phyloP scores from a whole-genome alignment of 2,888 invertebrate genomes.

The Boloria euphrosyne region DNA sequence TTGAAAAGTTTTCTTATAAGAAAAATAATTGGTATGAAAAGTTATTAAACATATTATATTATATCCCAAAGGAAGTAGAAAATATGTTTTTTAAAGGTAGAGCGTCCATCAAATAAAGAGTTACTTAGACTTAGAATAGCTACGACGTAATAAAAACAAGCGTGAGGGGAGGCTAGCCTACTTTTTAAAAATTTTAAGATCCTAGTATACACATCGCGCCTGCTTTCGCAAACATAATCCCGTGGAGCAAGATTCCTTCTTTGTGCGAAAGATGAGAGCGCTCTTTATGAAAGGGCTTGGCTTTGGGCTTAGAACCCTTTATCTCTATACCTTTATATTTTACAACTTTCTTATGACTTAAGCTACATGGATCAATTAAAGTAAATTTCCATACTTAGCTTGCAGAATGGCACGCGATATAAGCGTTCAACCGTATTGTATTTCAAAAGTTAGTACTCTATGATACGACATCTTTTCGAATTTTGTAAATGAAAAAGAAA shows the following conservation, averaged over 20 bases:
- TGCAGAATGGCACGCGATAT: neutral
- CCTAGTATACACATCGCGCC: slow-evolving; percentile 14
- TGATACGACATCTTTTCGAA: no score
- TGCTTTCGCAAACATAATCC: slow-evolving; percentile 23
- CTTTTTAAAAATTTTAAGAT: slow-evolving; percentile 7
- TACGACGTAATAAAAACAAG: neutral
- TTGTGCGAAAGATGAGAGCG: slow-evolving; percentile 10
- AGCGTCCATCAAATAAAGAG: no score
- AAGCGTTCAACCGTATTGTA: no score
- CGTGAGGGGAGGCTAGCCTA: slow-evolving; percentile 2
- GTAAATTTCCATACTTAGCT: neutral
- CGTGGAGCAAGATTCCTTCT: slow-evolving; percentile 6
- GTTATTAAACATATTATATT: no score
- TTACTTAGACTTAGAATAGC: neutral
- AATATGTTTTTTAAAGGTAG: no score
- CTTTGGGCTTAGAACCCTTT: neutral
- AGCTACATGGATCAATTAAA: neutral
- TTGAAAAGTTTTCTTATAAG: no score
- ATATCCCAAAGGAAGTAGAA: no score
- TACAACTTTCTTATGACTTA: neutral
- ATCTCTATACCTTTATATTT: slow-evolving; percentile 5
- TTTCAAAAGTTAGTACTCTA: no score
- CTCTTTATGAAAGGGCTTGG: slow-evolving; percentile 12
- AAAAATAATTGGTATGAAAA: no score
- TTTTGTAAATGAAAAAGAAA: no score